Evolutionary conservation across 2,888 invertebrate species (phyloP).

Genomic region (Abrostola triplasia): DNA sequence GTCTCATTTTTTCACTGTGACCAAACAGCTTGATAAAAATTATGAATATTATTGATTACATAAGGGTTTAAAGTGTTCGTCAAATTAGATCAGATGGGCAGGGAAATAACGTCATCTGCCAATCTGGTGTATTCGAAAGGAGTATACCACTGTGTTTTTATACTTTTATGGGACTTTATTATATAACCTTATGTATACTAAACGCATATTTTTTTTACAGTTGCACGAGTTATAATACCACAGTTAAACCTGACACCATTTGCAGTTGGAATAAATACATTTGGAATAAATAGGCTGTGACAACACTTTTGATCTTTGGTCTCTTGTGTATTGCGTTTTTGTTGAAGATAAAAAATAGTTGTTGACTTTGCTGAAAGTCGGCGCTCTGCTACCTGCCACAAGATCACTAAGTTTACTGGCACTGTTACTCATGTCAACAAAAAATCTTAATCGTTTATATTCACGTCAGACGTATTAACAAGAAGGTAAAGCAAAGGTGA

Average conservation of each 20-base stretch:
- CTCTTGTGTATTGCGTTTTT: conserved; percentile 21
- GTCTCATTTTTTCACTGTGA: not conserved
- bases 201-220: too few relatives aligned
- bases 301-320: conserved; percentile 20
- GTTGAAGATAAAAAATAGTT: conserved; percentile 22
- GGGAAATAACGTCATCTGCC: too few relatives aligned
- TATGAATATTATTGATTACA: not conserved
- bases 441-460: not conserved
- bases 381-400: conserved; percentile 19
- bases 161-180: too few relatives aligned
- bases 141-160: too few relatives aligned
- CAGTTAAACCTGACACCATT: not conserved
- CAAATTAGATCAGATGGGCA: too few relatives aligned
- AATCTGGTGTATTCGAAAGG: too few relatives aligned
- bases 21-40: not conserved
- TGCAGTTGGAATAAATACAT: conserved; percentile 10
- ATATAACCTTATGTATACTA: too few relatives aligned
- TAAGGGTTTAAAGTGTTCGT: too few relatives aligned
- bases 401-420: conserved; percentile 6
- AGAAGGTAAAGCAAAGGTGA: too few relatives aligned
- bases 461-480: not conserved
- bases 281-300: conserved; percentile 43
- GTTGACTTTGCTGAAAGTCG: conserved; percentile 16
- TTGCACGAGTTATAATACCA: too few relatives aligned
- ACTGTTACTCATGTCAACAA: conserved; percentile 26